Percentiles rank a stretch among this genome's conserved stretches.
phyloP scores from a whole-genome alignment of 37 sponge, comb jelly and placozoan genomes.

The Eunapius fragilis region DNA sequence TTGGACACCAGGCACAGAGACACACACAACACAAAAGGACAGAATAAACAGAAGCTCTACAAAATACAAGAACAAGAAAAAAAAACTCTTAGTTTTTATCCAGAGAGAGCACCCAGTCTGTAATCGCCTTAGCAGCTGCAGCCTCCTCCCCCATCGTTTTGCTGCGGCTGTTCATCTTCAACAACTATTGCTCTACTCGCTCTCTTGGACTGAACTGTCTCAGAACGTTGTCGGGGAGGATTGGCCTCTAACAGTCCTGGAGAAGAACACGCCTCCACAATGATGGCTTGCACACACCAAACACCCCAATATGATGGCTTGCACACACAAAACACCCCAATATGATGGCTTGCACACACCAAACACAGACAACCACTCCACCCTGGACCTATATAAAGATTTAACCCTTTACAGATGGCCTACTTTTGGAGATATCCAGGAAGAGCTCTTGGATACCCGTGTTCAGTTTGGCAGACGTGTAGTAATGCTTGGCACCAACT shows the following conservation, averaged over 20 bases:
- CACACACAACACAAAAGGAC: neutral
- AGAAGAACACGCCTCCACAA: neutral
- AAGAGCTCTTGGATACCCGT: constrained; percentile 86
- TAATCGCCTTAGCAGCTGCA: neutral
- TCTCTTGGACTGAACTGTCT: neutral
- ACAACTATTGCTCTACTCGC: neutral
- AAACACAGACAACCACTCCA: neutral
- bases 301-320: neutral
- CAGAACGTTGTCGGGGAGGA: neutral
- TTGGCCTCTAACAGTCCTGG: neutral
- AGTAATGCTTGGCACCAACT: constrained; percentile 78
- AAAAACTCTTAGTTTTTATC: neutral
- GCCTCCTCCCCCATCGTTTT: neutral
- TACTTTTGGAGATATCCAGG: constrained; percentile 80
- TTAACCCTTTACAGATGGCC: neutral
- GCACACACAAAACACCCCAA: no score
- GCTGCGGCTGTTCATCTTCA: neutral
- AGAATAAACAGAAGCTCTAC: neutral
- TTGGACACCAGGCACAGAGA: neutral
- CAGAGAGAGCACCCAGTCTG: no score
- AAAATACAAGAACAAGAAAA: neutral
- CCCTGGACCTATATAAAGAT: neutral
- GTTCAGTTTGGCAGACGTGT: constrained; percentile 85
- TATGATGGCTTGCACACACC: neutral
- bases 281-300: neutral